Conservation (phyloP, 2,888 invertebrate species). For the Leptarthrus brevirostris region DNA sequence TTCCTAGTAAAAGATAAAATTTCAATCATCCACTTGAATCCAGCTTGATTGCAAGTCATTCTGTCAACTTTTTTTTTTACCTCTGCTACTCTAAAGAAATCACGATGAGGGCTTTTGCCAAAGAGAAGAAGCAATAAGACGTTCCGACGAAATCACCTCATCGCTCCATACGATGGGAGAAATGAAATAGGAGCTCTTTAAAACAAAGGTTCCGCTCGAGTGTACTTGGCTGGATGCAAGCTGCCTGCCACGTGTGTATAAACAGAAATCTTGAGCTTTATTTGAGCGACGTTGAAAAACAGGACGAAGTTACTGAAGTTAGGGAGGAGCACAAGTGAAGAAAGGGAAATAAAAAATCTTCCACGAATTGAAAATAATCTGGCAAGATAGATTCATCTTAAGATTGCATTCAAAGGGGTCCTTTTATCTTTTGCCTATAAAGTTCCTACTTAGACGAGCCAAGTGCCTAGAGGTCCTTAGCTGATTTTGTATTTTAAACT, state of each 20-base stretch:
- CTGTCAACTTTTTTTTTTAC: background rate
- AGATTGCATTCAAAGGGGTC: conserved; percentile 38
- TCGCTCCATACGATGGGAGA: background rate
- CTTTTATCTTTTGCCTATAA: background rate
- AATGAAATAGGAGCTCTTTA: conserved; percentile 2
- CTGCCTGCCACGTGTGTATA: conserved; percentile 13
- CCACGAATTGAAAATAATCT: conserved; percentile 36
- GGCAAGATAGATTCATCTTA: conserved; percentile 38
- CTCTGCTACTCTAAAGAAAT: background rate
- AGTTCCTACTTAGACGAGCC: background rate
- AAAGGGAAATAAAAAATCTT: background rate
- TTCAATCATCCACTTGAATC: conserved; percentile 42
- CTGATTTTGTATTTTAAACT: conserved; percentile 1
- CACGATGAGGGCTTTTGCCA: background rate
- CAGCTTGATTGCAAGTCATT: conserved; percentile 39
- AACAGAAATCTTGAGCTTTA: conserved; percentile 17
- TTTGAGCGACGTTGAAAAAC: conserved; percentile 1
- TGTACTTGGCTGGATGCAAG: conserved; percentile 8
- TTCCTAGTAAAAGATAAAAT: conserved; percentile 27
- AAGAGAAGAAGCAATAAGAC: conserved; percentile 2
- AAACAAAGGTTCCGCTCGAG: conserved; percentile 7
- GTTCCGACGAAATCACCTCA: background rate
- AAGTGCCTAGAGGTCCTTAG: conserved; percentile 6
- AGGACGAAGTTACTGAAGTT: background rate
- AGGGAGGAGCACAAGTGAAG: background rate